A percentile compares a stretch with the other conserved stretches of the same genome.
These are phyloP conservation scores for Pedicia rivosa DNA, from an alignment of 2,888 invertebrate genomes.

Conservation along the genomic window DNA sequence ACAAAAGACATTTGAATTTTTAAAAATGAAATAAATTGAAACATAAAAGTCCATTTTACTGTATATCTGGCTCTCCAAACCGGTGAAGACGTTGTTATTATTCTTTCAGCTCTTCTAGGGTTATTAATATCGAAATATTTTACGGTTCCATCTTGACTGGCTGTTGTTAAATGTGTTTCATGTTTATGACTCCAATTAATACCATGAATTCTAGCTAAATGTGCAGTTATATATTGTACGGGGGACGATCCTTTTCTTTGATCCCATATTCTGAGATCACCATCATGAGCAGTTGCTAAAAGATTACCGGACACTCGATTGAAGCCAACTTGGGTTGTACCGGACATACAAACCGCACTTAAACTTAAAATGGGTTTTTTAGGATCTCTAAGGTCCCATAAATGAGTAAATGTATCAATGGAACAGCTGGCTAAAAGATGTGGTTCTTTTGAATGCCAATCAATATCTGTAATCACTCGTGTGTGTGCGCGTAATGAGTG, in stretches of 20 bases:
- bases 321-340: conserved; percentile 90
- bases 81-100: conserved; percentile 63
- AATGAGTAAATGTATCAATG: conserved; percentile 81
- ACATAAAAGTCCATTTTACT: conserved; percentile 25
- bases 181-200: conserved; percentile 85
- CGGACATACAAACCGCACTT: conserved; percentile 75
- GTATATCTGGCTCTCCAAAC: conserved; percentile 90
- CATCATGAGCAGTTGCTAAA: conserved; percentile 89
- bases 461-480: conserved; percentile 74
- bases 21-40: neutral
- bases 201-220: conserved; percentile 78
- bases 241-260: conserved; percentile 75
- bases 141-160: conserved; percentile 89
- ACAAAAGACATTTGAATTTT: conserved; percentile 12
- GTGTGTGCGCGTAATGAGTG: conserved; percentile 67
- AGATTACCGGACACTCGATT: conserved; percentile 69
- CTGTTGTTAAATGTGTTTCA: conserved; percentile 75
- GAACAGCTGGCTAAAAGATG: conserved; percentile 76
- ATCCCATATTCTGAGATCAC: conserved; percentile 93
- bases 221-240: conserved; percentile 85
- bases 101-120: conserved; percentile 68
- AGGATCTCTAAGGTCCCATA: conserved; percentile 84
- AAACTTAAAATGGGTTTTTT: conserved; percentile 69
- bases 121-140: conserved; percentile 87
- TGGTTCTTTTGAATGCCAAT: conserved; percentile 73